A percentile compares a stretch with the other conserved stretches of the same genome.
These are phyloP conservation scores for Drusus annulatus DNA, from an alignment of 1,140 invertebrate genomes.

Conservation along the genomic window DNA sequence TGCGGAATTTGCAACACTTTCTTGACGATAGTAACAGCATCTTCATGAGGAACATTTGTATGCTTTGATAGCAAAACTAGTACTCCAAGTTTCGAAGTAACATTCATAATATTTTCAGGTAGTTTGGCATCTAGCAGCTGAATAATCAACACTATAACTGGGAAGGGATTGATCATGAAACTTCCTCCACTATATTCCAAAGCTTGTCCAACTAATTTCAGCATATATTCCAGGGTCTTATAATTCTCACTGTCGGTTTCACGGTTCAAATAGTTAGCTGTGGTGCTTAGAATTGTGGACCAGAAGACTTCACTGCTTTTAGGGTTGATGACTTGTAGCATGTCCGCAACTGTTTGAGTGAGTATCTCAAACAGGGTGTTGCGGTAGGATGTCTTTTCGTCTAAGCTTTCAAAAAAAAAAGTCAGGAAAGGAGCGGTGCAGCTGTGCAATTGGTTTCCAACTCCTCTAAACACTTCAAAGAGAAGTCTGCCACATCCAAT, in stretches of 20 bases:
- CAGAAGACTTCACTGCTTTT: conserved; percentile 77
- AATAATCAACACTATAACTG: conserved; percentile 71
- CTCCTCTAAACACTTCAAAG: conserved; percentile 89
- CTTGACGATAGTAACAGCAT: conserved; percentile 76
- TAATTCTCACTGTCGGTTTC: conserved; percentile 58
- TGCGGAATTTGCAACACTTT: conserved; percentile 74
- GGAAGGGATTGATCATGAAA: conserved; percentile 73
- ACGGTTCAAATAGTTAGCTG: conserved; percentile 39
- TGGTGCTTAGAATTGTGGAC: conserved; percentile 63
- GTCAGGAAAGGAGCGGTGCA: conserved; percentile 78
- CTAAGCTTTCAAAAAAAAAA: conserved; percentile 75
- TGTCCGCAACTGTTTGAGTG: conserved; percentile 73
- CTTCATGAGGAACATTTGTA: conserved; percentile 78
- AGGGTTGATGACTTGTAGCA: conserved; percentile 72
- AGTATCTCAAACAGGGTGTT: conserved; percentile 77
- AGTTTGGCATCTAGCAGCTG: conserved; percentile 72
- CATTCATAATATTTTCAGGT: conserved; percentile 69
- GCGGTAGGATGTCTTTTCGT: conserved; percentile 70
- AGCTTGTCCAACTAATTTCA: conserved; percentile 74
- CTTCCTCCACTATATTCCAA: conserved; percentile 77
- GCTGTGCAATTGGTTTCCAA: conserved; percentile 86
- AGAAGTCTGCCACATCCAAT: conserved; percentile 86
- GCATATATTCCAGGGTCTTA: conserved; percentile 66
- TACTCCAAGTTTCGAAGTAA: conserved; percentile 73
- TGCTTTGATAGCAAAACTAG: conserved; percentile 75